These are phyloP conservation scores for Octomys mimax DNA, from an alignment of 2,797 vertebrate genomes.

Conservation along the genomic window DNA sequence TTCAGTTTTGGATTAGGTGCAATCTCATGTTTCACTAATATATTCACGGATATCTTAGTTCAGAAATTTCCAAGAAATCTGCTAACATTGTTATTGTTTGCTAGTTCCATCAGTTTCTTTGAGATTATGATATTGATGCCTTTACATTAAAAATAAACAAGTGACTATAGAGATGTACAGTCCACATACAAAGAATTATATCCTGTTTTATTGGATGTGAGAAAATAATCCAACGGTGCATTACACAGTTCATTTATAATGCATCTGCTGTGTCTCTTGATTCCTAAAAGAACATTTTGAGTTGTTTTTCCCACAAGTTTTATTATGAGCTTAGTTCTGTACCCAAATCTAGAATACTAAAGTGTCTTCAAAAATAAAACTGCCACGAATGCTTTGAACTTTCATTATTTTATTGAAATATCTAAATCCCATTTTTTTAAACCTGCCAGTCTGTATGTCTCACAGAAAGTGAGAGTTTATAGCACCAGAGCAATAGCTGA, in stretches of 20 bases:
- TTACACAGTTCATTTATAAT: background rate
- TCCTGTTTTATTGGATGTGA: background rate
- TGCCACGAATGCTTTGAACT: conserved; percentile 63
- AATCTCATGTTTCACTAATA: background rate
- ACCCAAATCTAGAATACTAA: rapidly evolving
- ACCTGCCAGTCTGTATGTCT: conserved; percentile 75
- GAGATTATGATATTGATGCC: background rate
- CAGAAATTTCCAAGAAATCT: background rate
- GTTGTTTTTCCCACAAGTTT: background rate
- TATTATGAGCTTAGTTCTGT: conserved; percentile 40
- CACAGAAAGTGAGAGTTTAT: conserved; percentile 75
- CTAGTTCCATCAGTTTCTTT: background rate
- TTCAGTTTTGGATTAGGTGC: background rate
- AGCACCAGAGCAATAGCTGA: conserved; percentile 62
- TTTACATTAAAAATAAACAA: background rate
- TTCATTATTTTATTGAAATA: conserved; percentile 77
- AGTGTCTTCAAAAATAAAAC: conserved; percentile 69
- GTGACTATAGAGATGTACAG: background rate
- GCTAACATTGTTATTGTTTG: background rate
- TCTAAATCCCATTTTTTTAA: conserved; percentile 42
- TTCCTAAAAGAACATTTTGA: background rate
- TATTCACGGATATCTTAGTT: background rate
- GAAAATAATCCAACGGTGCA: background rate
- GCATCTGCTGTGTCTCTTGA: background rate
- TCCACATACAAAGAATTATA: background rate